Evolutionary conservation across 2,113 vertebrate genomes (phyloP), one percentile per base, ranked within the genome.

Genomic region (Anguilla rostrata): DNA sequence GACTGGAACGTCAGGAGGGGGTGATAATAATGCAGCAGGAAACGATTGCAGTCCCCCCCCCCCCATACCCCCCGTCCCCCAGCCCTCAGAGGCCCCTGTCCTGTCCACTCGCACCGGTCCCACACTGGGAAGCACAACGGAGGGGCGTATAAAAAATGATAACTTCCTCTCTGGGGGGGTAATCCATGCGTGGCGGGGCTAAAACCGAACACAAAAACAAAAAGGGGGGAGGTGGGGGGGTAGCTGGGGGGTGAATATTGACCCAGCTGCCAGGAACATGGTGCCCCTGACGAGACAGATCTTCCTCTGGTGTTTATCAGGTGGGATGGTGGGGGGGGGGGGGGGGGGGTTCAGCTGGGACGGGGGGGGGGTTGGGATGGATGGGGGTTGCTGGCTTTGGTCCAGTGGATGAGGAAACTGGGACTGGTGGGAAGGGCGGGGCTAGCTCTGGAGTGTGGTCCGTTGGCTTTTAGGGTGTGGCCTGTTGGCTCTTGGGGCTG

Each of bases 1-100:
- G 14, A 86, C 89, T 90, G 87, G 87, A 83, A 92, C 89, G 89
- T 92, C 82, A 75, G 12, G 0, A 60, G 78, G 12, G 12, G 0
- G 71, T 88, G 56, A 0, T 75, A 88, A 87, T 81, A 46, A 87
- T 83, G 88, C 26, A 0, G 88, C 88, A 89, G 91, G 15, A 87
- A 87, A 26, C n/a, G 87, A 91, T 1, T 66, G 60, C 18, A 20
- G 14, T 1, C 60, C 60, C 20, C 20, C 71, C n/a, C 71, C n/a
- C 20, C 22, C 60, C 20, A 26, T 22, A 1, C 63, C 26, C 9
- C 34, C 14, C 14, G 0, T 14, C 60, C 60, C 71, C n/a, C 20
- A 34, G 34, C 34, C 22, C 60, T 4, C 5, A 71, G 26, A n/a
- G 63, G 63, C 63, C 63, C 63, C 34, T 5, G 14, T n/a, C 34